Base-by-base conservation (phyloP, 2,888 invertebrate genomes). In the Ecliptopera silaceata region DNA sequence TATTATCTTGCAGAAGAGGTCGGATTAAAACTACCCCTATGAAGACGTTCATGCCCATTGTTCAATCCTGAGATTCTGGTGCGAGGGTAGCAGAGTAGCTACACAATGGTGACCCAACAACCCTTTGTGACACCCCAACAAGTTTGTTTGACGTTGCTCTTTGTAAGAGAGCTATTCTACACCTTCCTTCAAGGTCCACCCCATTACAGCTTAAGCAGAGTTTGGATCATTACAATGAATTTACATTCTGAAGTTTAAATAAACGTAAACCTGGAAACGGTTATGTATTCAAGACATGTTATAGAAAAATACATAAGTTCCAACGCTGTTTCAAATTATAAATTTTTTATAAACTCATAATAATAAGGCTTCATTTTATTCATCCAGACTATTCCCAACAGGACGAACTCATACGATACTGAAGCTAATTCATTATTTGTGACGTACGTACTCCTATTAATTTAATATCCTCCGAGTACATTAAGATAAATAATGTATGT, bases 81-180 rank as follows among this genome's bases (percentile, higher is more conserved):
- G 32, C 31, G 49, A 36, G 15, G 36, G 15, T 15, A 1, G 15
- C 10, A 15, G 36, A 15, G 34, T 34, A 15, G 34, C 34, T 34
- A 32, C 36, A 44, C 43, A 54, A 54, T 53, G 31, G 48, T 32
- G 15, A 43, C 38, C 43, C 45, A 15, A 41, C 44, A 43, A 38
- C 47, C 55, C 56, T 56, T 50, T 51, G 51, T 51, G 48, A 48
- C 47, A 5, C 45, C 48, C 51, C 22, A 11, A 46, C 45, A 42
- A 51, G 47, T 56, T 57, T 57, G 56, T 49, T 50, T 41, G 51
- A 42, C 42, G 46, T 43, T 57, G 56, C 43, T 56, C 56, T 56
- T 51, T 56, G 56, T 56, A 15, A 34, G 38, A 22, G 42, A 11
- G 38, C 56, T 51, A 47, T 51, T 38, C 51, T 42, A 38, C 51